Percentiles rank a stretch among this genome's conserved stretches.
phyloP scores from a whole-genome alignment of 2,888 invertebrate species.

The Selenia dentaria region DNA sequence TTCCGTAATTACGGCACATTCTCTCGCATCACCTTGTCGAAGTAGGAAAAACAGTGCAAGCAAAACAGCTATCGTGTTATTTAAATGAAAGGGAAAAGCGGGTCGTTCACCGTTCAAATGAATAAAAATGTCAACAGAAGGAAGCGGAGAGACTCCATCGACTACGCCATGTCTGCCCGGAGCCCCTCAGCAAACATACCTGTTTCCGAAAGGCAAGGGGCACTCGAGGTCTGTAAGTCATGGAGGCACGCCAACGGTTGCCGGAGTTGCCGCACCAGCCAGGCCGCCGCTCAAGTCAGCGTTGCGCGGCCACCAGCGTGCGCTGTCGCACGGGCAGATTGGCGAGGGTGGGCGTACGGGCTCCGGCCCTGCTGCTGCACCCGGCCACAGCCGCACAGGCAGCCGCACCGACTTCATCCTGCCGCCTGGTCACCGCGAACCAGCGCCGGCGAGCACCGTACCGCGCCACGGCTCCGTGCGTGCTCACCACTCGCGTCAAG shows the following conservation, averaged over 20 bases:
- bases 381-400: slow-evolving; percentile 92
- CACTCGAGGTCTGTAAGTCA: slow-evolving; percentile 94
- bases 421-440: slow-evolving; percentile 93
- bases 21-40: slow-evolving; percentile 37
- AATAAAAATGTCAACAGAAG: slow-evolving; percentile 88
- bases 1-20: slow-evolving; percentile 59
- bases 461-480: slow-evolving; percentile 77
- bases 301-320: slow-evolving; percentile 91
- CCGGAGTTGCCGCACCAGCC: slow-evolving; percentile 71
- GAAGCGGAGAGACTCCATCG: slow-evolving; percentile 85
- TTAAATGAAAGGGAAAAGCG: slow-evolving; percentile 77
- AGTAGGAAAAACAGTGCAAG: slow-evolving; percentile 47
- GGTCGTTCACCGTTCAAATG: slow-evolving; percentile 80
- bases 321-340: slow-evolving; percentile 95
- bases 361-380: slow-evolving; percentile 44
- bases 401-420: slow-evolving; percentile 95
- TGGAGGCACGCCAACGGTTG: slow-evolving; percentile 86
- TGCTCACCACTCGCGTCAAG: slow-evolving; percentile 92
- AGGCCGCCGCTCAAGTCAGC: slow-evolving; percentile 91
- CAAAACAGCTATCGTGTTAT: slow-evolving; percentile 51
- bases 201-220: slow-evolving; percentile 83
- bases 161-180: slow-evolving; percentile 77
- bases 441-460: slow-evolving; percentile 66
- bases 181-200: slow-evolving; percentile 80
- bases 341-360: slow-evolving; percentile 82